Evolutionary conservation across 2,888 invertebrate genomes (phyloP).

Genomic region (Eupithecia exiguata): DNA sequence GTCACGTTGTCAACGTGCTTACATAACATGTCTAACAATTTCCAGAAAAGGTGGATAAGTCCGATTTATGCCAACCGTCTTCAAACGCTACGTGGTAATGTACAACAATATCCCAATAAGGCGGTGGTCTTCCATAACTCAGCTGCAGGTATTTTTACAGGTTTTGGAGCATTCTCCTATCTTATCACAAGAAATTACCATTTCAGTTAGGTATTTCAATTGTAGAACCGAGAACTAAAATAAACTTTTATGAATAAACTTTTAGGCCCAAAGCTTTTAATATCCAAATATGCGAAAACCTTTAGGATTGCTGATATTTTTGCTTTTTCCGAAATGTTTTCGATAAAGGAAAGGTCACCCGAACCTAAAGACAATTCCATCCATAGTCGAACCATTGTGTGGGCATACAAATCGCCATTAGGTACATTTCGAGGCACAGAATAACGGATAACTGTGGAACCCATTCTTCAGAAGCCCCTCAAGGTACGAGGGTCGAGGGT

Average conservation of each 20-base stretch:
- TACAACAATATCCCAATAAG: not conserved
- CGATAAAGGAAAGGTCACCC: slow-evolving; percentile 12
- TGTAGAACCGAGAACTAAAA: not conserved
- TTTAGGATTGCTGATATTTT: not conserved
- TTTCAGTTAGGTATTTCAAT: not conserved
- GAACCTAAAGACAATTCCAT: slow-evolving; percentile 21
- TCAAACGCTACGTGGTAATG: slow-evolving; percentile 3
- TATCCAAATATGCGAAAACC: not conserved
- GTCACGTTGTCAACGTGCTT: too few species aligned
- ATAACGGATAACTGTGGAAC: slow-evolving; percentile 40
- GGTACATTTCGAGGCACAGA: slow-evolving; percentile 52
- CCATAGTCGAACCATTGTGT: slow-evolving; percentile 49
- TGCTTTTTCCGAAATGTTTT: not conserved
- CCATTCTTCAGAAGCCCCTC: slow-evolving; percentile 65
- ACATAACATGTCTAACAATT: not conserved
- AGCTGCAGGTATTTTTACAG: slow-evolving; percentile 3
- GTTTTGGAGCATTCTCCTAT: not conserved
- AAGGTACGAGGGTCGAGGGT: slow-evolving; percentile 51
- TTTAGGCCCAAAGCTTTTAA: not conserved
- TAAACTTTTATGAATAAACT: not conserved
- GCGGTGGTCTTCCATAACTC: not conserved
- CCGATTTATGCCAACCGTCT: not conserved
- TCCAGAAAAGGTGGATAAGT: not conserved
- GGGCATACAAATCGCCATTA: slow-evolving; percentile 56
- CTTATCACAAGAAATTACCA: not conserved